Conservation (phyloP, 2,888 invertebrate genomes). For the Drosophila prolongata region DNA sequence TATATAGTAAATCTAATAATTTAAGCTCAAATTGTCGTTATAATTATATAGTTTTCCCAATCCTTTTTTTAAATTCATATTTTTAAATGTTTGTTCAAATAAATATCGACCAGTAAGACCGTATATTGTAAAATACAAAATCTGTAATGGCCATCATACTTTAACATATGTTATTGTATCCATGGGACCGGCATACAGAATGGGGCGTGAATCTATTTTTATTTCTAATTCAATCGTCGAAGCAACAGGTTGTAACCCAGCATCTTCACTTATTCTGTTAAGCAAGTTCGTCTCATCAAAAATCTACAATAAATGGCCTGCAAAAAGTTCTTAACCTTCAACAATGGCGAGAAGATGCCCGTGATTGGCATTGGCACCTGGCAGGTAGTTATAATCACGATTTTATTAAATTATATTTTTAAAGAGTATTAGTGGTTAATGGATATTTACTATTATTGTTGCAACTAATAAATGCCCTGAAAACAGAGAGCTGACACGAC, state of each 20-base stretch:
- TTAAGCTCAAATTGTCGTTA: too few relatives aligned
- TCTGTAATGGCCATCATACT: background rate
- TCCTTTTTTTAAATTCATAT: too few relatives aligned
- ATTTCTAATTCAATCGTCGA: conserved; percentile 1
- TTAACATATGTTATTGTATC: too few relatives aligned
- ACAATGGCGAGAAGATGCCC: conserved; percentile 88
- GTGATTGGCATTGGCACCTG: conserved; percentile 91
- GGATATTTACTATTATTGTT: background rate
- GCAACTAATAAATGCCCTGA: background rate
- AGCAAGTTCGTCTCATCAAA: background rate
- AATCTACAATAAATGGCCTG: conserved; percentile 11
- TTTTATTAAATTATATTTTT: background rate
- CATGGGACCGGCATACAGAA: background rate
- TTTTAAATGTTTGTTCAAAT: background rate
- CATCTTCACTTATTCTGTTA: background rate
- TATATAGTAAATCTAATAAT: too few relatives aligned
- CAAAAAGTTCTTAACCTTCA: conserved; percentile 80
- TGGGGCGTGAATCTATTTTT: conserved; percentile 1
- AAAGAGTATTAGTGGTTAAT: background rate
- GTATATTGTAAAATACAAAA: background rate
- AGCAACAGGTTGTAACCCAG: conserved; percentile 25
- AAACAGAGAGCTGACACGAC: conserved; percentile 24
- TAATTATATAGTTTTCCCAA: too few relatives aligned
- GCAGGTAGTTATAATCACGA: conserved; percentile 86
- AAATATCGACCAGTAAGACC: conserved; percentile 13